phyloP scores from a whole-genome alignment of 2,797 vertebrate species.

The Halcyon chelicuti region DNA sequence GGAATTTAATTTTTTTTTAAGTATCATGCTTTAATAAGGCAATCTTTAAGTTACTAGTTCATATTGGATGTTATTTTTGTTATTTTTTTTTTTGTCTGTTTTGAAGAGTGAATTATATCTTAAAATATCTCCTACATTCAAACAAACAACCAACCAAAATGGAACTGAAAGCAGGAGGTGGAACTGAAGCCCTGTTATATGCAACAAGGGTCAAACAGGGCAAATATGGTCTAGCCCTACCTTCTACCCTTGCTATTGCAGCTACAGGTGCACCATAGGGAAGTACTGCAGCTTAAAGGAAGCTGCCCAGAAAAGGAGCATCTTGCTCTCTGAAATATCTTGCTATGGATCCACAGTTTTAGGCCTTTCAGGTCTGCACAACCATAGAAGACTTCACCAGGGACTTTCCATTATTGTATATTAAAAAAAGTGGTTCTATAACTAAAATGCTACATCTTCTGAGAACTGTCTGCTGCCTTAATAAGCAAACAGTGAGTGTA shows the following conservation, averaged over 20 bases:
- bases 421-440: background rate
- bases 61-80: background rate
- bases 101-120: background rate
- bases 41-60: background rate
- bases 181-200: background rate
- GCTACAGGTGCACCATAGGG: background rate
- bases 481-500: background rate
- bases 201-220: background rate
- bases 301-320: background rate
- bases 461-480: background rate
- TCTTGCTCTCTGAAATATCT: background rate
- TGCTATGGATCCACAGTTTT: background rate
- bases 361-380: background rate
- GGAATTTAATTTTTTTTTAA: conserved; percentile 8
- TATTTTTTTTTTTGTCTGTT: background rate
- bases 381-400: background rate
- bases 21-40: conserved; percentile 16
- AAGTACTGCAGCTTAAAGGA: background rate
- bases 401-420: background rate
- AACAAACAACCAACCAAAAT: background rate
- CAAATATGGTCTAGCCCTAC: background rate
- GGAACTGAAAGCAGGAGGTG: background rate
- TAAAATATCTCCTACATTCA: background rate
- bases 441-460: background rate
- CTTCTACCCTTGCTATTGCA: background rate